Base-by-base conservation (phyloP, 2,888 invertebrate genomes). In the Diarsia mendica region DNA sequence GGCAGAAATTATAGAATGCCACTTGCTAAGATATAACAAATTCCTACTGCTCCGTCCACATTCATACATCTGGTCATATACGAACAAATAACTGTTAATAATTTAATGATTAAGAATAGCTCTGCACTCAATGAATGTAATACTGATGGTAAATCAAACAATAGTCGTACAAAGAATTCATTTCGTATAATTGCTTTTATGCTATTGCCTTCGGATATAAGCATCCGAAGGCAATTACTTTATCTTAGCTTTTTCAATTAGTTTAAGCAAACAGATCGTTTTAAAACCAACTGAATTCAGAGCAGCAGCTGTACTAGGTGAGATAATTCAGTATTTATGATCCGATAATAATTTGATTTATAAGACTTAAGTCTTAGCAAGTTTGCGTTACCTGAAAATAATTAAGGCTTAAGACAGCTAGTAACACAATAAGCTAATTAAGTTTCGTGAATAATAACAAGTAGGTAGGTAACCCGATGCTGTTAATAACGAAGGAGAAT, bases 391-490 rank as follows among this genome's bases (percentile, higher is more conserved):
- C 53, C 55, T 65, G 64, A 64, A 49, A 49, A 72, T 77, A 49
- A 51, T 60, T 60, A 67, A 39, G 18, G 46, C 46, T 23, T 68
- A 20, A 9, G 58, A 46, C 18, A 69, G 23, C 49, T 67, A 39
- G 20, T n/a, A 49, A 63, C 55, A 58, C 11, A 79, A 64, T 73
- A 53, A 67, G 28, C 49, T 61, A 72, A 77, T 77, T 80, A 71
- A 23, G 64, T 44, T 55, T 15, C 10, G 46, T 46, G 49, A 71
- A 67, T 60, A 71, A 67, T 60, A 65, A 65, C 11, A 65, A 39
- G 77, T 15, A 23, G 23, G 39, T 28, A 13, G 6, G 61, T 71
- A 71, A 82, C 64, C 67, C 20, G 48, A 82, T 67, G 55, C 13
- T 64, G 44, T 23, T 51, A 64, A 72, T 69, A 51, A 80, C 8